Evolutionary conservation across 2,113 vertebrate species (phyloP), one percentile per base, ranked within the genome.

Genomic region (Cisticola juncidis): DNA sequence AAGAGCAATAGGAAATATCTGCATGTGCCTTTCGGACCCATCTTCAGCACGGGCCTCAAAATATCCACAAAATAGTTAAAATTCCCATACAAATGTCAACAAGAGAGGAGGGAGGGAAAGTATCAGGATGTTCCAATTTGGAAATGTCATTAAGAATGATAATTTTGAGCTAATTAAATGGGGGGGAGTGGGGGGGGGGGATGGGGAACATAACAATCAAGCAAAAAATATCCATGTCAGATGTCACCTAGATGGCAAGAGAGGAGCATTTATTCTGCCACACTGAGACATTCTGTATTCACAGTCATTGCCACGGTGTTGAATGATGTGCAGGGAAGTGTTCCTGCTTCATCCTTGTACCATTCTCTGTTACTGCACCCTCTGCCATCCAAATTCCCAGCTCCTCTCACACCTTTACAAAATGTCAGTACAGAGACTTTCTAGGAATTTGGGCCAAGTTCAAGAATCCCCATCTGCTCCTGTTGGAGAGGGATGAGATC

Each of bases 381-480:
- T 88, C 69, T 89, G 84, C 74, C 74, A 93, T 72, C 84, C 74
- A 76, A 80, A 82, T 88, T 82, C 53, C 86, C 51, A 22, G 86
- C 42, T 86, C 56, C 40, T 71, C 80, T 95, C 81, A 76, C 91
- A 96, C 94, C 92, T 94, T 95, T 48, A 74, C 47, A 88, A 71
- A 91, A 94, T 76, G 89, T 87, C 94, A 91, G 28, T 24, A 48
- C 65, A 86, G 72, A 56, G 74, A 73, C 94, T 97, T 96, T 96
- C 91, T 62, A 95, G 94, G 95, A 96, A 96, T 86, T 94, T 93
- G 86, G 90, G 85, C 74, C 35, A 69, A 94, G 94, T 72, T 95
- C 91, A 95, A 95, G 68, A 86, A 89, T 89, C 69, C 44, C 94
- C 96, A 96, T 96, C 94, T 97, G 92, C 69, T 94, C 86, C 89